Evolutionary conservation across 1,140 invertebrate genomes (phyloP).

Genomic region (Ridgeia piscesae): DNA sequence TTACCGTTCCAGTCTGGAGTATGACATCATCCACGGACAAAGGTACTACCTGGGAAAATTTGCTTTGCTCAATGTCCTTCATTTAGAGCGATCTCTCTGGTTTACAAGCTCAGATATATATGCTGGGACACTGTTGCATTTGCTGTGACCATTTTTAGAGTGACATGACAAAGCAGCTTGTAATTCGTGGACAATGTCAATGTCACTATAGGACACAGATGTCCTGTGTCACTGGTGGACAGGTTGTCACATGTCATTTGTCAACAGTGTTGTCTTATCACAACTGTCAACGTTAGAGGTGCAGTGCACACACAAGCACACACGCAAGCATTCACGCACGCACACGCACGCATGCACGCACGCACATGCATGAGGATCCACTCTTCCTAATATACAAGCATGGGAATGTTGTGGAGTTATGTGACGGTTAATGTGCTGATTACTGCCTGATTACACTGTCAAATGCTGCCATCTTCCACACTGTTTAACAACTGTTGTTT

Average conservation of each 20-base stretch:
- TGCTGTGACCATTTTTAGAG: not conserved
- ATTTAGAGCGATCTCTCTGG: not conserved
- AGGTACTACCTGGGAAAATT: not conserved
- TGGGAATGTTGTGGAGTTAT: not conserved
- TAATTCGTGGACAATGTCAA: not conserved
- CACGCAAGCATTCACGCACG: too few relatives aligned
- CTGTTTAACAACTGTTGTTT: not conserved
- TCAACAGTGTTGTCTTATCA: not conserved
- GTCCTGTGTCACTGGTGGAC: too few relatives aligned
- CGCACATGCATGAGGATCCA: too few relatives aligned
- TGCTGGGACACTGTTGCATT: not conserved
- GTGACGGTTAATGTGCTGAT: not conserved
- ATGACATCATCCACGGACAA: not conserved
- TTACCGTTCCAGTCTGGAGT: not conserved
- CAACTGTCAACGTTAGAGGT: not conserved
- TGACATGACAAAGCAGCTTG: not conserved
- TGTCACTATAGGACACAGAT: not conserved
- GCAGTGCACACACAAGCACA: not conserved
- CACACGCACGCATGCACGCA: too few relatives aligned
- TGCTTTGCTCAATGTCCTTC: not conserved
- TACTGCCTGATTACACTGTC: not conserved
- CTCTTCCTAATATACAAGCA: too few relatives aligned
- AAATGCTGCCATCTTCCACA: too few relatives aligned
- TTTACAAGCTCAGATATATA: not conserved
- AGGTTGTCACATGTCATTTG: not conserved